phyloP scores from a whole-genome alignment of 2,113 vertebrate species.

The Phrynosoma platyrhinos region DNA sequence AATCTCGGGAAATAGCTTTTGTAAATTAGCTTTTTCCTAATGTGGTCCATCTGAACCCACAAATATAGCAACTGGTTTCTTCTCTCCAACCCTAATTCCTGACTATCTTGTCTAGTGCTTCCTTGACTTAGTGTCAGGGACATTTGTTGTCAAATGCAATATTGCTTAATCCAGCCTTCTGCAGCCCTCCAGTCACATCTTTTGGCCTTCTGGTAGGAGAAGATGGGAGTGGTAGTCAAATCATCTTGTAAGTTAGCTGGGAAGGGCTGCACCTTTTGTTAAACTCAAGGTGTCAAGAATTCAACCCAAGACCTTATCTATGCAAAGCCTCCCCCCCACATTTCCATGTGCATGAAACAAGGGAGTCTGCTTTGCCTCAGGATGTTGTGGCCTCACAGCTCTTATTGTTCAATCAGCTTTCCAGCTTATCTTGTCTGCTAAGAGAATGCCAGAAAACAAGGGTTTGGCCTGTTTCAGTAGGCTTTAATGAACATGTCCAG shows the following conservation, averaged over 20 bases:
- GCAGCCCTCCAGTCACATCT: not conserved
- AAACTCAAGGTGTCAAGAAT: not conserved
- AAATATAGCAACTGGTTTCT: not conserved
- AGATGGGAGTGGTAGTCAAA: not conserved
- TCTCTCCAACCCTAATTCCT: not conserved
- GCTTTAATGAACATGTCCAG: slow-evolving; percentile 28
- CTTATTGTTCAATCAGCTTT: not conserved
- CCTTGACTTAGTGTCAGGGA: not conserved
- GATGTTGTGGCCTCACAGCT: slow-evolving; percentile 11
- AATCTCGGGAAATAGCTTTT: not conserved
- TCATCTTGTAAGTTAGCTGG: not conserved
- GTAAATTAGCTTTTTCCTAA: not conserved
- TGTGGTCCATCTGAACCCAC: not conserved
- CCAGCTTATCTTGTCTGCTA: slow-evolving; percentile 33
- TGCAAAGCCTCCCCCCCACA: not conserved
- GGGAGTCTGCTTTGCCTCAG: not conserved
- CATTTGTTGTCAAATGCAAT: not conserved
- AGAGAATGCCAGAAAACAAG: slow-evolving; percentile 28
- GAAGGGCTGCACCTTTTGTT: not conserved
- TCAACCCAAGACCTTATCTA: not conserved
- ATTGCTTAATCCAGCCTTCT: not conserved
- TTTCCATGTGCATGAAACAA: not conserved
- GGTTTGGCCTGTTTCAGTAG: slow-evolving; percentile 23
- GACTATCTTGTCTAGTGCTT: not conserved
- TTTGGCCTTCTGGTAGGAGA: not conserved